Percentiles rank a stretch among this genome's conserved stretches.
phyloP scores from a whole-genome alignment of 92 coral and sea anemone genomes.

The Heliopora coerulea region DNA sequence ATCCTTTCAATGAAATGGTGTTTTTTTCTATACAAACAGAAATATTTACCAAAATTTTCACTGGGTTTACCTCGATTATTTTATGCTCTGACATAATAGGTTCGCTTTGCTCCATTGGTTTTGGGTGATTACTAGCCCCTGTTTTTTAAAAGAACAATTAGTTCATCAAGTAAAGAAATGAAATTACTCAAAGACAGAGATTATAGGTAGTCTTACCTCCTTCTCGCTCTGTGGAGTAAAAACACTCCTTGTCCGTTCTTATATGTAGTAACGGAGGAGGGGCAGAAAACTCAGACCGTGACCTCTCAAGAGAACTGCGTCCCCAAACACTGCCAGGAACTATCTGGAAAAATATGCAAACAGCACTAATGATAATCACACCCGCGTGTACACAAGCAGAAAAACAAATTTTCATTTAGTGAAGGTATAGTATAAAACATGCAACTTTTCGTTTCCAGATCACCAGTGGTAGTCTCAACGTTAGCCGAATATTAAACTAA shows the following conservation, averaged over 20 bases:
- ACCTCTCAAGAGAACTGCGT: conserved; percentile 12
- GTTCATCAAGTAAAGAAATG: neutral
- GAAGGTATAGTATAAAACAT: too few relatives aligned
- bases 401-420: too few relatives aligned
- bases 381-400: too few relatives aligned
- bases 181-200: neutral
- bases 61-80: conserved; percentile 29
- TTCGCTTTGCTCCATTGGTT: conserved; percentile 21
- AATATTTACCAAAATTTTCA: neutral
- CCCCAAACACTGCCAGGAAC: conserved; percentile 5
- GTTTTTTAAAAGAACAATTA: conserved; percentile 1
- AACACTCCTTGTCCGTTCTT: conserved; percentile 10
- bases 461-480: neutral
- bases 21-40: too few relatives aligned
- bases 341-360: neutral
- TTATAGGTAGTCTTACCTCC: neutral
- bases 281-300: conserved; percentile 9
- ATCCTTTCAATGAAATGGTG: too few relatives aligned
- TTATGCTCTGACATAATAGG: conserved; percentile 32
- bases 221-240: conserved; percentile 15
- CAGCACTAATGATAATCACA: neutral
- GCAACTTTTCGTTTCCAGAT: too few relatives aligned
- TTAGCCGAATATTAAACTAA: too few relatives aligned
- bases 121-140: conserved; percentile 6
- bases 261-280: conserved; percentile 31